These are phyloP conservation scores for Cuculus canorus DNA, from an alignment of 2,797 vertebrate species.

Conservation along the genomic window DNA sequence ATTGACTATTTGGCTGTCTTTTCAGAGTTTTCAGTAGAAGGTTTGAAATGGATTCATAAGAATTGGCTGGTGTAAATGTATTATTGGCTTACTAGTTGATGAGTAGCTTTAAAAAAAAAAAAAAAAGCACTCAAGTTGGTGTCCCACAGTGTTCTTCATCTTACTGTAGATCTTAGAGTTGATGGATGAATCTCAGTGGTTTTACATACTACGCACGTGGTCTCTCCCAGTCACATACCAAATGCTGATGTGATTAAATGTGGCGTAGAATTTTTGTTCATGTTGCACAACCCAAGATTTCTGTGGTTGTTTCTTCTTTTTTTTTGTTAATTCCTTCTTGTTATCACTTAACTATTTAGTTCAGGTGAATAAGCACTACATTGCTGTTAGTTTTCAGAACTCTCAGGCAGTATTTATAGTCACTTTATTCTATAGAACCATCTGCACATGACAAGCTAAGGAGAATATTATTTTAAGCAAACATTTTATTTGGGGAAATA, in stretches of 20 bases:
- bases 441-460: neutral
- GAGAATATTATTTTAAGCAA: neutral
- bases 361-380: neutral
- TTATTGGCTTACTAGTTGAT: neutral
- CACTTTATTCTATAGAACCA: neutral
- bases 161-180: neutral
- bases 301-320: accelerated
- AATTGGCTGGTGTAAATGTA: neutral
- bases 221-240: neutral
- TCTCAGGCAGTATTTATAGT: neutral
- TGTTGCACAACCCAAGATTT: neutral
- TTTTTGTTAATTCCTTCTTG: neutral
- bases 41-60: neutral
- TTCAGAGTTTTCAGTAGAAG: neutral
- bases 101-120: neutral
- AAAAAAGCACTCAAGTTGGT: neutral
- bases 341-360: neutral
- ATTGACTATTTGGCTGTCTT: neutral
- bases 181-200: neutral
- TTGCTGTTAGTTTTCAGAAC: neutral
- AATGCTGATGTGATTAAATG: neutral
- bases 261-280: neutral
- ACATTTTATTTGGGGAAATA: neutral
- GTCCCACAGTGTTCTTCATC: neutral
- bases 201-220: accelerated